Percentiles rank a stretch among this genome's conserved stretches.
Evolutionary conservation across 2,888 invertebrate species (phyloP).

Genomic region (Dynastes hyllus): DNA sequence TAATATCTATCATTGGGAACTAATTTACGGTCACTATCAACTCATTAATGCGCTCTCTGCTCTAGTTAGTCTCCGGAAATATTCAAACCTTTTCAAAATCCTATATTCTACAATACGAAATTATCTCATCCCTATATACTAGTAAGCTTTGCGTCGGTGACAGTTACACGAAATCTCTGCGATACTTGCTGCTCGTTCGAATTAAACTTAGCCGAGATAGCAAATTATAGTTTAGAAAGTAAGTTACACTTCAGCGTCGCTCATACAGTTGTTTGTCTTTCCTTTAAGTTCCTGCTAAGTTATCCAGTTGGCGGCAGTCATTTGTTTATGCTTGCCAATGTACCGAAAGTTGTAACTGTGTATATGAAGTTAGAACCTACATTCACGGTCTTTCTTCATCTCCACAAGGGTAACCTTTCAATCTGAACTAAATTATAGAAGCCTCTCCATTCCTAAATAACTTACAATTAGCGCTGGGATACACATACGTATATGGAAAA

Average conservation of each 20-base stretch:
- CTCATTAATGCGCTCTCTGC: too few relatives aligned
- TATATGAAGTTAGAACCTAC: conserved; percentile 11
- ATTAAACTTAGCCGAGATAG: conserved; percentile 31
- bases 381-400: conserved; percentile 13
- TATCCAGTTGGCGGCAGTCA: conserved; percentile 20
- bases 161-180: not conserved
- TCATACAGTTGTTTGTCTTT: conserved; percentile 30
- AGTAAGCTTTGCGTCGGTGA: not conserved
- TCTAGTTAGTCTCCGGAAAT: too few relatives aligned
- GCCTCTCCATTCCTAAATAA: not conserved
- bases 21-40: too few relatives aligned
- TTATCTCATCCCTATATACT: too few relatives aligned
- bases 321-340: conserved; percentile 29
- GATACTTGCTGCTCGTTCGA: conserved; percentile 9
- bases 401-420: not conserved
- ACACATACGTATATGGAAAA: too few relatives aligned
- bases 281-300: conserved; percentile 21
- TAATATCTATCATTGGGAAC: too few relatives aligned
- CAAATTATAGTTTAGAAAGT: conserved; percentile 39
- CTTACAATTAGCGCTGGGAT: too few relatives aligned
- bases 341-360: conserved; percentile 8
- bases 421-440: not conserved
- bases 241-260: conserved; percentile 35
- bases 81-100: not conserved
- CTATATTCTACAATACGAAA: too few relatives aligned